Percentiles rank a stretch among this genome's conserved stretches.
phyloP scores from a whole-genome alignment of 2,113 vertebrate species.

The Thalassarche chlororhynchos region DNA sequence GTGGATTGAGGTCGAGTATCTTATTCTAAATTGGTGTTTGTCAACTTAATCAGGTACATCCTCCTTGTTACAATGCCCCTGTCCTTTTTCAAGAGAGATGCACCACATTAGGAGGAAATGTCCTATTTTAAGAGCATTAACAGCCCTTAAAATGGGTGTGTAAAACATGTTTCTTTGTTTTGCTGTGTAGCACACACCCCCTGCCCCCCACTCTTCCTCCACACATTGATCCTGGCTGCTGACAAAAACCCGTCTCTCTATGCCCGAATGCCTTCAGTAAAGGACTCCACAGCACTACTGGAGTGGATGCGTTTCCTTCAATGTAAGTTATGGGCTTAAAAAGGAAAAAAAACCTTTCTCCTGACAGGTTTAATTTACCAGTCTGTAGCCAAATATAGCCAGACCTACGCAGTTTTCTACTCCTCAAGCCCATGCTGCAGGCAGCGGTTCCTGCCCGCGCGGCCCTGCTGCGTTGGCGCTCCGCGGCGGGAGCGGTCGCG shows the following conservation, averaged over 20 bases:
- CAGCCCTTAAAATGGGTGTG: neutral
- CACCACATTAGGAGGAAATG: neutral
- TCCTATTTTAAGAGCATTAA: neutral
- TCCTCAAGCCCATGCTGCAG: fast-evolving
- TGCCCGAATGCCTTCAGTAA: neutral
- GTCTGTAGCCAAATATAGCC: neutral
- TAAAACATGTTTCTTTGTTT: neutral
- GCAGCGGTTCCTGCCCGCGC: fast-evolving
- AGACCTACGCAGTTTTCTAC: fast-evolving
- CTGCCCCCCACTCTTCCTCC: neutral
- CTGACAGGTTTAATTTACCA: neutral
- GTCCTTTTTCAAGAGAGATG: neutral
- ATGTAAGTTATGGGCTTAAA: fast-evolving
- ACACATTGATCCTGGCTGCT: neutral
- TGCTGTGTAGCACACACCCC: neutral
- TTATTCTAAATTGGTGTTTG: neutral
- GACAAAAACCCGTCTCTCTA: neutral
- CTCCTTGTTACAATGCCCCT: neutral
- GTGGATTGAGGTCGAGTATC: neutral
- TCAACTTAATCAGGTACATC: neutral
- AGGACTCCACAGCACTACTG: neutral
- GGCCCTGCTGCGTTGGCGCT: fast-evolving
- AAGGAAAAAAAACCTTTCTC: neutral
- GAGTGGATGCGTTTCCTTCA: neutral
- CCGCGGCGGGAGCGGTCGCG: fast-evolving